Evolutionary conservation across 64 coral and sea anemone species (phyloP).

Genomic region (Montipora foliosa): DNA sequence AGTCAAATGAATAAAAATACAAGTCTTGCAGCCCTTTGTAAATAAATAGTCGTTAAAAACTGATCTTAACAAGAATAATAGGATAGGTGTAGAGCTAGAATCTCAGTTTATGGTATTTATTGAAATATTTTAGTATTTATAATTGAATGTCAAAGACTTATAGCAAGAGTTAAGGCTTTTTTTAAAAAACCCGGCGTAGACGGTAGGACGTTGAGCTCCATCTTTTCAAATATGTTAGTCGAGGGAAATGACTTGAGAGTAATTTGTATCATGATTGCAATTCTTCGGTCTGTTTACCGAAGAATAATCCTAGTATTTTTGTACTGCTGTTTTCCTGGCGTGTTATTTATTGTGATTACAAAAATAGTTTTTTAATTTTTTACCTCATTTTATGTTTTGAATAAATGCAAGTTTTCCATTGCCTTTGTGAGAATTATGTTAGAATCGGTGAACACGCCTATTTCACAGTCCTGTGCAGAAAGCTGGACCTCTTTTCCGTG

Average conservation of each 20-base stretch:
- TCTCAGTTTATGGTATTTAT: conserved; percentile 14
- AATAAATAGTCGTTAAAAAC: not conserved
- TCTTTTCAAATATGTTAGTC: too few relatives aligned
- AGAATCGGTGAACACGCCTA: too few relatives aligned
- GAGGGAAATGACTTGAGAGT: not conserved
- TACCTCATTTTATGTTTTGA: not conserved
- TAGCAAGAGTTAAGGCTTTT: not conserved
- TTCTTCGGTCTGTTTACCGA: not conserved
- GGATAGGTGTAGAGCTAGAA: not conserved
- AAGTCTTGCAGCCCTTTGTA: not conserved
- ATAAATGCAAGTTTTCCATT: not conserved
- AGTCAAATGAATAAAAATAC: not conserved
- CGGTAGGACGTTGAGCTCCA: too few relatives aligned
- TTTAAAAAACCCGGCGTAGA: not conserved
- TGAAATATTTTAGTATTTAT: conserved; percentile 33
- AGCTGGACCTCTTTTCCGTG: too few relatives aligned
- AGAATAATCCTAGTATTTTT: not conserved
- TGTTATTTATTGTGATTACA: not conserved
- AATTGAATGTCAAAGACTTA: not conserved
- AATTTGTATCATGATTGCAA: not conserved
- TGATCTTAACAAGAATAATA: not conserved
- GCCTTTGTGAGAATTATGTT: not conserved
- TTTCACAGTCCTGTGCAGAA: too few relatives aligned
- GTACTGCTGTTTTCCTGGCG: not conserved
- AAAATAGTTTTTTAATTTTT: not conserved